Evolutionary conservation across 2,888 invertebrate genomes (phyloP), one percentile per base, ranked within the genome.

Genomic region (Octonoba sinensis): DNA sequence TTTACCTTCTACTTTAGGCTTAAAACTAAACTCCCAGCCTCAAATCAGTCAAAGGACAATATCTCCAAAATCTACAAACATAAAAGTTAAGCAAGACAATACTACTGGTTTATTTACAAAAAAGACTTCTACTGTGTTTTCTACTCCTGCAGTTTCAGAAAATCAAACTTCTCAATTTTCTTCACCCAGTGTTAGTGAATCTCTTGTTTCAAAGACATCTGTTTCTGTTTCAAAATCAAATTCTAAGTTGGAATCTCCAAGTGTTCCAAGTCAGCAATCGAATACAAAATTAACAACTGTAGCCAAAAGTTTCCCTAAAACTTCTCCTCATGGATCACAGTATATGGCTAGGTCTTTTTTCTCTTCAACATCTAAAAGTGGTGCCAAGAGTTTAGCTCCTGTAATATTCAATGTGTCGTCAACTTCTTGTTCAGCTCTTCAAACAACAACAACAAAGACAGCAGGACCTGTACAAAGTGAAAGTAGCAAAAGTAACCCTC

Each of bases 391-490:
- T 27, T 67, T 81, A 20, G 36, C 70, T n/a, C 74, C 81, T 24
- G 75, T 75, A 11, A 75, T 82, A n/a, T 82, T 75, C 44, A 82
- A 75, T 54, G 75, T 82, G 15, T 20, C 73, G 12, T 65, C 74
- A 18, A 62, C 81, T 24, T 49, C 70, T 3, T 22, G 65, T 57
- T 49, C 81, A 44, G 4, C 70, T 16, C 59, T 57, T n/a, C 74
- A 74, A 20, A 70, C 70, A 13, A 6, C 74, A 13, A 6, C 74
- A 12, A 69, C 65, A 22, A 82, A 75, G 47, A 57, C 64, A 15
- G 59, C 74, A 11, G 79, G 56, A 11, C 27, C 69, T 12, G 54
- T 56, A 12, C 73, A 69, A 46, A 69, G 56, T 62, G 79, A 73
- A 27, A 51, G 56, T 49, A 20, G 27, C 4, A 78, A 78, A 66